Percentiles rank a stretch among this genome's conserved stretches.
Evolutionary conservation across 2,888 invertebrate species (phyloP).

Genomic region (Eurois occulta): DNA sequence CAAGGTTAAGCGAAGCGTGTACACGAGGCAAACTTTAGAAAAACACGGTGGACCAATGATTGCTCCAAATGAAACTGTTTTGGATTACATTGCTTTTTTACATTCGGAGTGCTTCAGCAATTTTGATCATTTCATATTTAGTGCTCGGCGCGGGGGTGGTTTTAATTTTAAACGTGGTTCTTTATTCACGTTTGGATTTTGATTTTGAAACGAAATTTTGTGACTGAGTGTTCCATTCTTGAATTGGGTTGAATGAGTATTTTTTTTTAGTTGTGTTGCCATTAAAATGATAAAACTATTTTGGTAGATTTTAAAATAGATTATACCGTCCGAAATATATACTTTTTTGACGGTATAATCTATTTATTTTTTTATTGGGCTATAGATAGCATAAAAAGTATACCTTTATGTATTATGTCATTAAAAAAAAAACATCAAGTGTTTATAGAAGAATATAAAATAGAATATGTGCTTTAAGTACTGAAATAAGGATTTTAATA

Average conservation of each 20-base stretch:
- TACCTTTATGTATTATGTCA: too few relatives aligned
- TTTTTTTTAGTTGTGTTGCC: not conserved
- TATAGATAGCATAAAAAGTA: too few relatives aligned
- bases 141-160: not conserved
- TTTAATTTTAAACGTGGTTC: conserved; percentile 9
- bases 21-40: conserved; percentile 14
- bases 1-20: conserved; percentile 16
- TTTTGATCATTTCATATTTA: conserved; percentile 1
- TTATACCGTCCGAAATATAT: too few relatives aligned
- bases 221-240: not conserved
- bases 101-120: not conserved
- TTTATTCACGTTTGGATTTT: not conserved
- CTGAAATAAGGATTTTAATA: not conserved
- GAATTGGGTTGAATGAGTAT: not conserved
- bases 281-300: not conserved
- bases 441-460: too few relatives aligned
- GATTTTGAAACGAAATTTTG: not conserved
- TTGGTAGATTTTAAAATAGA: not conserved
- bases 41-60: conserved; percentile 3
- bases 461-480: not conserved
- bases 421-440: too few relatives aligned
- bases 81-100: conserved; percentile 20
- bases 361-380: too few relatives aligned
- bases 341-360: too few relatives aligned
- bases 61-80: conserved; percentile 13